phyloP scores from a whole-genome alignment of 2,797 vertebrate genomes.

The Mallotus villosus region DNA sequence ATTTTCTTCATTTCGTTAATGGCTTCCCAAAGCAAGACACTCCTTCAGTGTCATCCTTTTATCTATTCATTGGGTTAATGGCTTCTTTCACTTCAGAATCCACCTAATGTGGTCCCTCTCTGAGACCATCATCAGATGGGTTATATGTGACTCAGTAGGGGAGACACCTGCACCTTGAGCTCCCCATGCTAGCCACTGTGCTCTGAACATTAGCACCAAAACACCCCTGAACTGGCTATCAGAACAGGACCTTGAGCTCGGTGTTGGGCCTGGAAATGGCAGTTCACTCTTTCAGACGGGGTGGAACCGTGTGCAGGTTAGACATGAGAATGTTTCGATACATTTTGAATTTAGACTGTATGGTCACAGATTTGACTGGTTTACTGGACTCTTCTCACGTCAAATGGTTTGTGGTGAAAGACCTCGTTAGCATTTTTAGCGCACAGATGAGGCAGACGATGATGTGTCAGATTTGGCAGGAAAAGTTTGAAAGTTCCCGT shows the following conservation, averaged over 20 bases:
- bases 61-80: background rate
- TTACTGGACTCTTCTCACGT: background rate
- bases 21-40: background rate
- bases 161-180: background rate
- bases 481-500: conserved; percentile 53
- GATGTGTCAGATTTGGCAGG: conserved; percentile 63
- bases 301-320: background rate
- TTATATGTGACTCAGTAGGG: background rate
- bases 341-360: background rate
- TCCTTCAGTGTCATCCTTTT: background rate
- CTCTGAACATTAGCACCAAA: background rate
- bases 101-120: background rate
- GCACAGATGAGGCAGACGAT: conserved; percentile 45
- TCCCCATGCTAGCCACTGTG: background rate
- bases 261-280: background rate
- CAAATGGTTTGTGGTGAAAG: no score
- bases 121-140: background rate
- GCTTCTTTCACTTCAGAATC: background rate
- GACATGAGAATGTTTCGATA: background rate
- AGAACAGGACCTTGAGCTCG: background rate
- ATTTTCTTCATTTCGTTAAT: background rate
- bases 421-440: conserved; percentile 40
- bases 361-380: background rate
- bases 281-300: background rate
- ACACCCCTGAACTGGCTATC: background rate